These are phyloP conservation scores for Oryctolagus cuniculus DNA, from an alignment of 2,113 vertebrate genomes.

Conservation along the genomic window DNA sequence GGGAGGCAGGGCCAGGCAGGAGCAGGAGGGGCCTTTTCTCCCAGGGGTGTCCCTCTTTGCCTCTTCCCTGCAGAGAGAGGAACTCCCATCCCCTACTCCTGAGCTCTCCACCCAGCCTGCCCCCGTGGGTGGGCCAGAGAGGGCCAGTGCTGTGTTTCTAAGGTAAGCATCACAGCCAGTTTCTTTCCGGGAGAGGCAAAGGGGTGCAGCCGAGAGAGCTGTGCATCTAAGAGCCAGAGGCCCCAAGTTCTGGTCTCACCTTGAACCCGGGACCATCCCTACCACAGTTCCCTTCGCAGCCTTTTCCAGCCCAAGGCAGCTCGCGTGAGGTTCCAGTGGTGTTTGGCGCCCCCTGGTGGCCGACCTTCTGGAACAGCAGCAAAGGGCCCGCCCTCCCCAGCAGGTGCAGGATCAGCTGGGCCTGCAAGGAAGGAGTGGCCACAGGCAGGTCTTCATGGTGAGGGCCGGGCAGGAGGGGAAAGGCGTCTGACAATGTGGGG, in stretches of 20 bases:
- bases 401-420: neutral
- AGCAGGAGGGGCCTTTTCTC: neutral
- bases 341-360: slow-evolving; percentile 69
- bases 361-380: neutral
- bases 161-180: neutral
- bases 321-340: neutral
- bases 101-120: accelerated
- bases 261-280: neutral
- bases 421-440: neutral
- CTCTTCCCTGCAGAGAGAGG: neutral
- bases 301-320: accelerated
- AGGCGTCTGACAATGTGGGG: neutral
- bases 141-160: neutral
- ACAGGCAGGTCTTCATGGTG: neutral
- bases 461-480: neutral
- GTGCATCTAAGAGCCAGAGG: neutral
- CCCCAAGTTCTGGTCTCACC: neutral
- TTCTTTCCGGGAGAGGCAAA: slow-evolving; percentile 31
- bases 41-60: neutral
- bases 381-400: too few species aligned
- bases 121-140: neutral
- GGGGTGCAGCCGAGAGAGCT: neutral
- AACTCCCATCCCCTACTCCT: neutral
- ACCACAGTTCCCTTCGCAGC: neutral
- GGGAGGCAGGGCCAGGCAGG: neutral